Base-by-base conservation (phyloP, 2,113 vertebrate species). In the Leiothrix lutea region DNA sequence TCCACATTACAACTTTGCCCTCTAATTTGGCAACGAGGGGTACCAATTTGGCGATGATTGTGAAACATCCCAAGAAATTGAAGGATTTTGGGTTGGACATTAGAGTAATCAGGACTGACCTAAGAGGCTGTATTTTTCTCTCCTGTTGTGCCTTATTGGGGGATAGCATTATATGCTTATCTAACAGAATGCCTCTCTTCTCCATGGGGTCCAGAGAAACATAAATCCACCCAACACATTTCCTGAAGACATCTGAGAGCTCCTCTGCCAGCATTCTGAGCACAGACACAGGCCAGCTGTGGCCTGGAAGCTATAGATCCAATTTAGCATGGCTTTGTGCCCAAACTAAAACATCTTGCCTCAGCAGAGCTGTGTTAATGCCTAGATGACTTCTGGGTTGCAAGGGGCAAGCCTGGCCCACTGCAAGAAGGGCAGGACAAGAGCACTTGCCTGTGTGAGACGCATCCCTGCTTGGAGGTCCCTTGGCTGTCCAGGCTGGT, bases 251-350 rank as follows among this genome's bases (percentile, higher is more conserved):
- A 69, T 91, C 61, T 61, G 48, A 75, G 62, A 80, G 48, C 21
- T 91, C 53, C 57, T 87, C 81, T 90, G 66, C 70, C 81, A 92
- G 44, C 53, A 53, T 53, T 60, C 14, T 16, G 12, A 95, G 50
- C 73, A 91, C 44, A 90, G 81, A 77, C 91, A 85, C 8, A 48
- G 90, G 73, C 53, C 90, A 94, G 88, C 90, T 82, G 92, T 29
- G 57, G 48, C n/a, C 78, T 93, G 78, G 70, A 61, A 92, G 81
- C 61, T 82, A 11, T 35, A 65, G 78, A 80, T 61, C 36, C 78
- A 88, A 61, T 90, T 90, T 45, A 91, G 20, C 50, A 35, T 94
- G 95, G 85, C 85, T 65, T 47, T 53, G 48, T 71, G 81, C 90
- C 90, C 78, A 80, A 21, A 85, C 17, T 48, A 48, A 94, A 93